These are phyloP conservation scores for Numenius arquata DNA, from an alignment of 2,113 vertebrate genomes.

Conservation along the genomic window DNA sequence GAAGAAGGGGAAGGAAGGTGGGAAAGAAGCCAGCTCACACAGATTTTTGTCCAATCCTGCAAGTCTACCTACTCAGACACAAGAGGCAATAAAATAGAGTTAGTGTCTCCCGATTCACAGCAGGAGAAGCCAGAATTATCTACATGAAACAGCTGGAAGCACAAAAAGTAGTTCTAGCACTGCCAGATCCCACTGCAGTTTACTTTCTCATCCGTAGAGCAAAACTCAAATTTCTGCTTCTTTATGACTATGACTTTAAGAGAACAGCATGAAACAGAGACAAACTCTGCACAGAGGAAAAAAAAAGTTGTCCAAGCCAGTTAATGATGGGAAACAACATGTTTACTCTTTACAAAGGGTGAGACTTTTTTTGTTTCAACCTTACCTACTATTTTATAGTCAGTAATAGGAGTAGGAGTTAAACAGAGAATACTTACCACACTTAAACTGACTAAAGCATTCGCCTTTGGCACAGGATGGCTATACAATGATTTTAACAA, in stretches of 20 bases:
- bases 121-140: constrained; percentile 16
- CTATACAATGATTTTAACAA: constrained; percentile 88
- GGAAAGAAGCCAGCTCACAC: background rate
- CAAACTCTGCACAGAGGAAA: background rate
- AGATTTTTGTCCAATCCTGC: background rate
- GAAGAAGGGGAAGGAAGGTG: background rate
- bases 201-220: background rate
- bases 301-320: background rate
- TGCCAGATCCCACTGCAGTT: background rate
- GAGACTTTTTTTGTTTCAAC: background rate
- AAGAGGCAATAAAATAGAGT: constrained; percentile 2
- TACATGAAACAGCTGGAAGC: background rate
- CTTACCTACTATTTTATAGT: background rate
- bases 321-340: background rate
- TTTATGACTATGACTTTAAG: background rate
- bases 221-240: constrained; percentile 15
- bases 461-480: constrained; percentile 91
- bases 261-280: background rate
- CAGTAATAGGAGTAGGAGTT: background rate
- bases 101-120: background rate
- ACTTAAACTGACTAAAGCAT: constrained; percentile 89
- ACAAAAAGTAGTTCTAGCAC: background rate
- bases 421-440: constrained; percentile 82
- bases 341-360: background rate
- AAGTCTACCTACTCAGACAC: background rate